Evolutionary conservation across 2,888 invertebrate genomes (phyloP), one percentile per base, ranked within the genome.

Genomic region (Platypus cylindrus): DNA sequence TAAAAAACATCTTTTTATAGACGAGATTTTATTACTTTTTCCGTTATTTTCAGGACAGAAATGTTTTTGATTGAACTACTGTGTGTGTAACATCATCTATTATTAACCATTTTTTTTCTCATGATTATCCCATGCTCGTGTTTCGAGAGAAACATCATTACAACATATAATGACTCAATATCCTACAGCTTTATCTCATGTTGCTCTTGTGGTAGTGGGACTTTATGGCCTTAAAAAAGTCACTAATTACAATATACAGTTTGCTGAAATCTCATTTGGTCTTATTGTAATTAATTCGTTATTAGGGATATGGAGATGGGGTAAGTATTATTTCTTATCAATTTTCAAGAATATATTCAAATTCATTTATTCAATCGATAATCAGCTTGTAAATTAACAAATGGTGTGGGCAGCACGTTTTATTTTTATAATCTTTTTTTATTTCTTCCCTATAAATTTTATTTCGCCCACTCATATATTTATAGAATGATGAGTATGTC

Each of bases 301-400:
- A 20, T 13, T 59, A 9, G 59, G 59, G 17, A 25, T 57, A 20
- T 58, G 56, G 56, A 50, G 53, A 48, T 59, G 54, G 53, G 60
- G 59, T 43, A 36, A 24, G 40, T 40, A 30, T 9, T n/a, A n/a
- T n/a, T n/a, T n/a, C n/a, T n/a, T n/a, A n/a, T n/a, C n/a, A n/a
- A n/a, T n/a, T n/a, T n/a, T n/a, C n/a, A n/a, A n/a, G n/a, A n/a
- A n/a, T n/a, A n/a, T n/a, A n/a, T n/a, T n/a, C n/a, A n/a, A n/a
- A n/a, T n/a, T n/a, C n/a, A n/a, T 7, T 27, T 32, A 20, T 26
- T 52, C 46, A 40, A 37, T 37, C 8, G 25, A 11, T 11, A 20
- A 20, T 5, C 9, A 7, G 20, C n/a, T 24, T 5, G n/a, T 11
- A 7, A 11, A 4, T 24, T n/a, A 24, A 24, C 4, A 24, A 24